Evolutionary conservation across 2,888 invertebrate genomes (phyloP), one percentile per base, ranked within the genome.

Genomic region (Stenurella melanura): DNA sequence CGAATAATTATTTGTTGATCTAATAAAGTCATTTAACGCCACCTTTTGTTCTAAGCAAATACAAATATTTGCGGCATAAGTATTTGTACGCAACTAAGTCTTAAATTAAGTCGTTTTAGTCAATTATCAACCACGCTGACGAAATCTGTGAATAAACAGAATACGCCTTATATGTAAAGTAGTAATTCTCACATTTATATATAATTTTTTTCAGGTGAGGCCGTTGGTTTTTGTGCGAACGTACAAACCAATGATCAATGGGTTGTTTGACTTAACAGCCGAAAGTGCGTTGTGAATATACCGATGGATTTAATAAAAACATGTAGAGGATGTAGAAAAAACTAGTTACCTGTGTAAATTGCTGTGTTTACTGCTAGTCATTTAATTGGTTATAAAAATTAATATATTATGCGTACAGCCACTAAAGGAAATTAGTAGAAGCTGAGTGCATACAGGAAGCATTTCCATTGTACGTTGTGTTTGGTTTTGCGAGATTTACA

Each of bases 141-240:
- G 67, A 54, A 67, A 67, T 26, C n/a, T 54, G 26, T 54, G 15
- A 67, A 26, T 67, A 67, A 67, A 67, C 26, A 64, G 26, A 61
- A 34, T 15, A 58, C 58, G 18, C 34, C 9, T 21, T 67, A 15
- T 54, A 67, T 67, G 67, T 26, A 67, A 60, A 70, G 34, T 38
- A 70, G 5, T 58, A 70, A 57, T 58, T 57, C 57, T 58, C 70
- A 70, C 70, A 19, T 57, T 70, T 38, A n/a, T 26, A 15, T 56
- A 38, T 21, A 17, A 54, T 54, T 50, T 68, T 26, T 64, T 64
- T n/a, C 64, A 64, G 64, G 64, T 38, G 42, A n/a, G 17, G 38
- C 5, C n/a, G 3, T 9, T 9, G 11, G 10, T 34, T 64, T 64
- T 18, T 64, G 21, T 21, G 21, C 19, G 1, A 42, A 1, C 12